phyloP scores from a whole-genome alignment of 2,797 vertebrate species.

The Artibeus lituratus region DNA sequence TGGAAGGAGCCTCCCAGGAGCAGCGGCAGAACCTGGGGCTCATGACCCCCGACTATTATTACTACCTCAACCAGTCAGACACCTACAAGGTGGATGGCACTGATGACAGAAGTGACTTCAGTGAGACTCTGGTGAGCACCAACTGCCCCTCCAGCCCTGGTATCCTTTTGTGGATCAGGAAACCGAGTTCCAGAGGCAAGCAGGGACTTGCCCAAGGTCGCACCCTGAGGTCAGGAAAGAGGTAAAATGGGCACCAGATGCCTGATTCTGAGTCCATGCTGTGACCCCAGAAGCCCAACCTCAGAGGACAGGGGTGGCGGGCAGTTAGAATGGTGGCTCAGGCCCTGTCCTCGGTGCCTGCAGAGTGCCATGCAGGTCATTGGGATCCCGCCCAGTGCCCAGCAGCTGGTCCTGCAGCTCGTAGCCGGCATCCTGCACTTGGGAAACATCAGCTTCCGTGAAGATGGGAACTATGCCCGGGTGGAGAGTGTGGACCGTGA shows the following conservation, averaged over 20 bases:
- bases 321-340: rapidly evolving
- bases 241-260: neutral
- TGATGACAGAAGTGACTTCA: conserved; percentile 92
- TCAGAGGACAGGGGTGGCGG: rapidly evolving
- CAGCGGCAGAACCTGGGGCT: conserved; percentile 92
- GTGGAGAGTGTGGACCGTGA: conserved; percentile 95
- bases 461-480: conserved; percentile 93
- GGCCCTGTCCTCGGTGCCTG: neutral
- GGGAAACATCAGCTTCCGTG: conserved; percentile 94
- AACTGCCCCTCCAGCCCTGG: neutral
- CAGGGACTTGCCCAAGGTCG: neutral
- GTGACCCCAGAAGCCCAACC: neutral
- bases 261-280: neutral
- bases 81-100: conserved; percentile 97
- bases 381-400: conserved; percentile 87
- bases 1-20: conserved; percentile 90
- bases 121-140: conserved; percentile 89
- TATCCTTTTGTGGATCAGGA: neutral
- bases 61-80: conserved; percentile 96
- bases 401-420: conserved; percentile 92
- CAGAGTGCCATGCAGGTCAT: conserved; percentile 97
- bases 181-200: neutral
- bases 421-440: conserved; percentile 94
- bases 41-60: conserved; percentile 95
- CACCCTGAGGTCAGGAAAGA: neutral